Base-by-base conservation (phyloP, 2,888 invertebrate genomes). In the Macropis europaea region DNA sequence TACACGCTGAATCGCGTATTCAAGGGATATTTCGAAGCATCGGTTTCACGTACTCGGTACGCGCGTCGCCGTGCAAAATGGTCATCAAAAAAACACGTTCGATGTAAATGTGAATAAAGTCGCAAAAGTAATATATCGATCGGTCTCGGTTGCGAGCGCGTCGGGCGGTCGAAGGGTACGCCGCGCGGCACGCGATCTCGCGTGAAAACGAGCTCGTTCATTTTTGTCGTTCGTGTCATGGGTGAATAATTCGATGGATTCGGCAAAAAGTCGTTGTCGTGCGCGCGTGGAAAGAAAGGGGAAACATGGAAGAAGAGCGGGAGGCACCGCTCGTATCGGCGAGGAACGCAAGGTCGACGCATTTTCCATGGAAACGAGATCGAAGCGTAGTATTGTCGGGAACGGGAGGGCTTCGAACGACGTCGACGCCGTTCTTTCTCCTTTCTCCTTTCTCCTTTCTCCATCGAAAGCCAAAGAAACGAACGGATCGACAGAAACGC, bases 61-160 rank as follows among this genome's bases (percentile, higher is more conserved):
- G 73, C 30, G 57, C 11, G 48, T 52, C 53, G 52, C 50, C 57
- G 61, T 67, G 73, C 79, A 73, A 69, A 73, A 63, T 63, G 60
- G 36, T 73, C 61, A 54, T 74, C 79, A 72, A 82, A 82, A 75
- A 75, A 82, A 82, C 66, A 17, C 63, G 34, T 79, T 78, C 71
- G 59, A 80, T 72, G 73, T 72, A 73, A 61, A 66, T 70, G 62
- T 70, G 63, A 67, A 71, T 77, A 54, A 52, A 71, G 47, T 73
- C 42, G 59, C 54, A 43, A 52, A 73, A 64, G 52, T 54, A 57
- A 68, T 53, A n/a, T n/a, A 56, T 61, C 72, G 71, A 54, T 56
- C 66, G 66, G 56, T 67, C 47, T 7, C 40, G 34, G 17, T 22
- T 26, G 32, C 70, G 62, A 45, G 47, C 56, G 47, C 28, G 52